Evolutionary conservation across 2,888 invertebrate genomes (phyloP).

Genomic region (Oasisia sp.): DNA sequence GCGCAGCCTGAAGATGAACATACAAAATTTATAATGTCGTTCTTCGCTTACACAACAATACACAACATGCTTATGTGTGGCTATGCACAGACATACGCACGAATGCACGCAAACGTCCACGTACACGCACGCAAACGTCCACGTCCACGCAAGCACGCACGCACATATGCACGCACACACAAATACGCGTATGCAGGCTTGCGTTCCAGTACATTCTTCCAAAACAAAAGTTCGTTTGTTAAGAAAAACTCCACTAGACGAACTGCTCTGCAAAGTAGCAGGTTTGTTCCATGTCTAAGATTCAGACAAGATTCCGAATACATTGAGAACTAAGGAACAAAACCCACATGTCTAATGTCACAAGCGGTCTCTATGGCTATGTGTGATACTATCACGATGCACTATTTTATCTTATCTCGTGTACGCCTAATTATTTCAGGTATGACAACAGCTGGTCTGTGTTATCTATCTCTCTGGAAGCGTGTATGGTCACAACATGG

Average conservation of each 20-base stretch:
- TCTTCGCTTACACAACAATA: not conserved
- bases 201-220: too few species aligned
- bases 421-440: too few species aligned
- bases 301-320: not conserved
- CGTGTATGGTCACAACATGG: too few species aligned
- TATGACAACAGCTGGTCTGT: too few species aligned
- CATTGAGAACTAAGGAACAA: not conserved
- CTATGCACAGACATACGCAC: not conserved
- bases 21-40: not conserved
- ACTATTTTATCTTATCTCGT: too few species aligned
- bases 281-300: not conserved
- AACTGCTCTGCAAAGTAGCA: not conserved
- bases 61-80: not conserved
- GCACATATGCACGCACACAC: not conserved
- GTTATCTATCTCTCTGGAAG: too few species aligned
- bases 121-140: not conserved
- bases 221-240: not conserved
- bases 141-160: not conserved
- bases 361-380: not conserved
- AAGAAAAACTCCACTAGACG: not conserved
- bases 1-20: conserved; percentile 35
- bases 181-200: not conserved
- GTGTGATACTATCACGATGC: too few species aligned
- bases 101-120: not conserved
- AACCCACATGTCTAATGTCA: not conserved